Percentiles rank a stretch among this genome's conserved stretches.
phyloP scores from a whole-genome alignment of 2,888 invertebrate genomes.

The Yponomeuta plumbellus region DNA sequence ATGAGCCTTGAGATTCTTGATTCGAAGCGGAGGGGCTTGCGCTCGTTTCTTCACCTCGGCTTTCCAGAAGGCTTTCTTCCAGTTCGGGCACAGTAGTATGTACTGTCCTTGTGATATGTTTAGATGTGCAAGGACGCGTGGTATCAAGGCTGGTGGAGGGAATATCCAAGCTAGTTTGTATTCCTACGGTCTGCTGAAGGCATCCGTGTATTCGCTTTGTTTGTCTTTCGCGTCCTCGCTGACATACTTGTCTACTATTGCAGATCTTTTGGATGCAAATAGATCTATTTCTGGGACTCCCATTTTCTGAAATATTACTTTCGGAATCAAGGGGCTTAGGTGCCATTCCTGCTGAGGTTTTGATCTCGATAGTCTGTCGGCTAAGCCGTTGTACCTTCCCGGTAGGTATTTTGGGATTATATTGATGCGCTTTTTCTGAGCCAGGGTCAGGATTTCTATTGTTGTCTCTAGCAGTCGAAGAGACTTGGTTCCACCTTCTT shows the following conservation, averaged over 20 bases:
- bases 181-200: conserved; percentile 22
- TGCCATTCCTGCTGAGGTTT: conserved; percentile 18
- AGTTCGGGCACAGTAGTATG: conserved; percentile 23
- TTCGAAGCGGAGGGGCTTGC: conserved; percentile 19
- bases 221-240: conserved; percentile 9
- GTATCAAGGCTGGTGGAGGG: conserved; percentile 28
- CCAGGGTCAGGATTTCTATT: conserved; percentile 4
- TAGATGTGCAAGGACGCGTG: conserved; percentile 25
- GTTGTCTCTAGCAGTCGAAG: conserved; percentile 1
- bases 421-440: neutral
- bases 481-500: conserved; percentile 13
- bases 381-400: conserved; percentile 20
- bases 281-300: conserved; percentile 17
- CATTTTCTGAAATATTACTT: conserved; percentile 10
- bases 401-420: conserved; percentile 17
- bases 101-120: conserved; percentile 22
- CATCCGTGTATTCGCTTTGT: conserved; percentile 18
- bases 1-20: conserved; percentile 17
- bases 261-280: conserved; percentile 15
- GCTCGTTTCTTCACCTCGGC: conserved; percentile 21
- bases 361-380: conserved; percentile 17
- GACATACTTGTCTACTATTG: conserved; percentile 13
- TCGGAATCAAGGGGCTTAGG: neutral
- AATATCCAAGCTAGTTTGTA: conserved; percentile 26
- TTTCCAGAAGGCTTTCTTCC: conserved; percentile 23